Conservation (phyloP, 2,888 invertebrate species). For the Metallyticus violacea region DNA sequence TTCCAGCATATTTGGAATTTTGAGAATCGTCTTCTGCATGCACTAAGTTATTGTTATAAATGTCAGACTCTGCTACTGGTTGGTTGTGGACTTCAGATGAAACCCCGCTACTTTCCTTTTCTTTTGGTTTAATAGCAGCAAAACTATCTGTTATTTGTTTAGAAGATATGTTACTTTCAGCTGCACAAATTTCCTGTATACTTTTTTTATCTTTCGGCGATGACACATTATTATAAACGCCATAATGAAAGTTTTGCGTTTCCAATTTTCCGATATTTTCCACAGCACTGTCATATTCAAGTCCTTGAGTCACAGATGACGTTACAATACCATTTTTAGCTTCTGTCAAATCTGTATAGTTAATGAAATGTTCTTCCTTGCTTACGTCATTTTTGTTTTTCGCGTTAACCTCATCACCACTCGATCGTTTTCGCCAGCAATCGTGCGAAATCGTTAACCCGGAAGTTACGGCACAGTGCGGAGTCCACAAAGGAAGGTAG, state of each 20-base stretch:
- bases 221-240: no score
- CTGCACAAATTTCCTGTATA: not conserved
- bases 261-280: not conserved
- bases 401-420: not conserved
- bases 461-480: constrained; percentile 15
- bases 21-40: not conserved
- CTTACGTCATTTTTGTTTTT: not conserved
- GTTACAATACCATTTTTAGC: not conserved
- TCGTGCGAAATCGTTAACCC: constrained; percentile 21
- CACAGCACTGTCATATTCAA: not conserved
- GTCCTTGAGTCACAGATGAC: not conserved
- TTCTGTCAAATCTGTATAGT: not conserved
- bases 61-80: not conserved
- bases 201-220: not conserved
- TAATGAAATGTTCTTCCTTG: not conserved
- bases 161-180: not conserved
- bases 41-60: not conserved
- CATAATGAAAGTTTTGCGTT: not conserved
- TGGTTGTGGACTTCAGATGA: not conserved
- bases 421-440: constrained; percentile 30
- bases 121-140: not conserved
- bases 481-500: constrained; percentile 37
- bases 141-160: not conserved
- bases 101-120: not conserved
- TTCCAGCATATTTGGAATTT: no score